Conservation (phyloP, 2,888 invertebrate species). For the Lingula anatina region DNA sequence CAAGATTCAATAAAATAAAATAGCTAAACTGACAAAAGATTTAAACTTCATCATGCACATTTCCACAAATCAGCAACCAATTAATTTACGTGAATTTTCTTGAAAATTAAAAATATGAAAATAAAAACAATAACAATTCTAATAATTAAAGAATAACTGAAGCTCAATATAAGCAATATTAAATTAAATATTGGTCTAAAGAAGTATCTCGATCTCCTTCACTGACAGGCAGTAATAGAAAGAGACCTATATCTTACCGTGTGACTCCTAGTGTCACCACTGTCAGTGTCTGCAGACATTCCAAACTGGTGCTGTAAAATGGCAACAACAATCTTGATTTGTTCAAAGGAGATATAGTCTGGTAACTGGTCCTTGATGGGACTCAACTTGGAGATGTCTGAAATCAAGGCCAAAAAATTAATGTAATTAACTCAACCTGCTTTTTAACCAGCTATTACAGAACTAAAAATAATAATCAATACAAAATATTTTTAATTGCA, state of each 20-base stretch:
- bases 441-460: no score
- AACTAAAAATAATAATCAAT: no score
- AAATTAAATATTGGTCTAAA: no score
- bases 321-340: constrained; percentile 45
- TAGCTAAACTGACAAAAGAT: neutral
- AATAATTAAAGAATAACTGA: no score
- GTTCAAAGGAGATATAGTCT: constrained; percentile 40
- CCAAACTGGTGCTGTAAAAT: constrained; percentile 31
- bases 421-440: no score
- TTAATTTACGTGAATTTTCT: neutral
- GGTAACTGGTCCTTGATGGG: constrained; percentile 48
- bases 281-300: constrained; percentile 15
- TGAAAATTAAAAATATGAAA: neutral
- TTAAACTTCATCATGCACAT: neutral
- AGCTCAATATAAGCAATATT: no score
- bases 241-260: neutral
- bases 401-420: no score
- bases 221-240: no score
- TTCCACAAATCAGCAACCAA: neutral
- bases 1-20: neutral
- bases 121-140: no score
- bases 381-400: constrained; percentile 44
- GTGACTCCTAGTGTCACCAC: constrained; percentile 17
- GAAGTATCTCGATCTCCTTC: neutral
- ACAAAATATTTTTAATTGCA: no score